Evolutionary conservation across 2,888 invertebrate species (phyloP), one percentile per base, ranked within the genome.

Genomic region (Pocota personata): DNA sequence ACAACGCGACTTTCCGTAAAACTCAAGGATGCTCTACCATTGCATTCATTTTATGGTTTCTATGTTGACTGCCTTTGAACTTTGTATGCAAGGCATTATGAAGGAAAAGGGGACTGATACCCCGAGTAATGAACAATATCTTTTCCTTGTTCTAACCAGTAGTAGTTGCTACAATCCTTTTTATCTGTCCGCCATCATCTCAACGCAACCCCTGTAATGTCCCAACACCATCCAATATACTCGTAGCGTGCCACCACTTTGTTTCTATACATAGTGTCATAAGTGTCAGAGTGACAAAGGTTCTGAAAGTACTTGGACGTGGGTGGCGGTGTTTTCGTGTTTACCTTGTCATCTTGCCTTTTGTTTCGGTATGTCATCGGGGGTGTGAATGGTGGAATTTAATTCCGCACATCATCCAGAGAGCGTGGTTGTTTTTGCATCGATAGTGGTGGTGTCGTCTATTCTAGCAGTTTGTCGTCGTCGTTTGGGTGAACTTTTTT

Each of bases 241-340:
- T n/a, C n/a, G n/a, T n/a, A 30, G n/a, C n/a, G 19, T 24, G 50
- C 24, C 35, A 27, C 12, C 75, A 66, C 46, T 46, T 40, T 75
- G 55, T 55, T 43, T 19, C 55, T 14, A 40, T 43, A 55, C 43
- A 43, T 21, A 60, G 77, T 77, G 72, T 78, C 77, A 67, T 5
- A 52, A 60, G 77, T 77, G 72, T 78, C 77, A 67, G 7, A 52
- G 46, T 60, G 83, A 55, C 72, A 83, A 67, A 73, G 83, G 78
- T 73, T 46, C 58, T 37, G 37, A 66, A 72, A 60, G 58, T 58
- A 40, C 50, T 52, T 57, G 46, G 66, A 76, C 76, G 58, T 76
- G 76, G 67, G 60, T 67, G 71, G 58, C 43, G n/a, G 58, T 78
- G 32, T 48, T 37, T 14, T 30, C 30, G 27, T 57, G 67, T 67